Conservation (phyloP, 2,113 vertebrate species). For the Odocoileus virginianus region DNA sequence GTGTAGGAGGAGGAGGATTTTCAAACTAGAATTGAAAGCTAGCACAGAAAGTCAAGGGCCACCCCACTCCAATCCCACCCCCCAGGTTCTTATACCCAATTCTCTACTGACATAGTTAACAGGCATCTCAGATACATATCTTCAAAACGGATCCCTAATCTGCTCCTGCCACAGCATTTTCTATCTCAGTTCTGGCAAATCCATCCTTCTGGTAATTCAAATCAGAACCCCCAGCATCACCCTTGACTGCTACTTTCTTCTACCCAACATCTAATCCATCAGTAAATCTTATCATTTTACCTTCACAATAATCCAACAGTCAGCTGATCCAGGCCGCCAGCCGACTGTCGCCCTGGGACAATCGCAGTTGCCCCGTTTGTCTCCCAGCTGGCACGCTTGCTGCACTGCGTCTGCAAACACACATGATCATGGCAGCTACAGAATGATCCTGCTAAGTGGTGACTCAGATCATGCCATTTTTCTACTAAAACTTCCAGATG, state of each 20-base stretch:
- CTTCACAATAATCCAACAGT: neutral
- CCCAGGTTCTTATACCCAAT: neutral
- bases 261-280: neutral
- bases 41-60: neutral
- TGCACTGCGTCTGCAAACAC: fast-evolving
- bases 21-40: neutral
- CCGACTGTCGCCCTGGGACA: neutral
- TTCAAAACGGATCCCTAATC: neutral
- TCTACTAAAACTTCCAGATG: neutral
- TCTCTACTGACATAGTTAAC: neutral
- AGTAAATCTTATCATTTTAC: neutral
- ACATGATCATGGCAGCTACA: neutral
- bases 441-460: neutral
- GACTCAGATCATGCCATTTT: neutral
- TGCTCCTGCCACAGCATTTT: neutral
- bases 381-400: neutral
- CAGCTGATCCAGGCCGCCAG: neutral
- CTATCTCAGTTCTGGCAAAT: neutral
- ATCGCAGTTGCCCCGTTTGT: fast-evolving
- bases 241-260: neutral
- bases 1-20: neutral
- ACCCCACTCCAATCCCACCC: neutral
- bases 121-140: neutral
- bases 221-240: neutral
- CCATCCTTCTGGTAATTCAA: neutral